Conservation (phyloP, 2,888 invertebrate species). For the Eurois occulta region DNA sequence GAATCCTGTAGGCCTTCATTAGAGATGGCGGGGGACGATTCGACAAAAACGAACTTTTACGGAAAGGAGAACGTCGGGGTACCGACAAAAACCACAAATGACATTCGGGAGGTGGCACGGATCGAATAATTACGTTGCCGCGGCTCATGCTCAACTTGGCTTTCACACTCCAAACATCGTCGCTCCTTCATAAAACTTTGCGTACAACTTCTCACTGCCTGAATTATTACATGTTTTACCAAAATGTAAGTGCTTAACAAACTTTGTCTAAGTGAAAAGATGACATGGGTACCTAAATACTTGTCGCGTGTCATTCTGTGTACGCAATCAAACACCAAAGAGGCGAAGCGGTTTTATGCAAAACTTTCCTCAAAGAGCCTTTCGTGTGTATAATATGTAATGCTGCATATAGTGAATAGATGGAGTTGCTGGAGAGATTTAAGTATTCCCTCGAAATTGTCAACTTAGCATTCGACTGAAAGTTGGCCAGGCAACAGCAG, state of each 20-base stretch:
- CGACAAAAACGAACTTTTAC: constrained; percentile 87
- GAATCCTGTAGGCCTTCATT: constrained; percentile 89
- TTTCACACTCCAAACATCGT: constrained; percentile 80
- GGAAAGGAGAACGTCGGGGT: constrained; percentile 79
- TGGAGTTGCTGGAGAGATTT: constrained; percentile 61
- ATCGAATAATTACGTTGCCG: constrained; percentile 84
- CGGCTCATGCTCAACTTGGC: constrained; percentile 80
- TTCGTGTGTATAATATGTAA: constrained; percentile 31
- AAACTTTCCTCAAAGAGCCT: constrained; percentile 52
- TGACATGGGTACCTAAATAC: constrained; percentile 71
- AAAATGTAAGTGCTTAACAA: constrained; percentile 82
- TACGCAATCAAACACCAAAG: constrained; percentile 49
- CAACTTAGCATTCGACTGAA: constrained; percentile 82
- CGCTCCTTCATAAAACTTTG: constrained; percentile 81
- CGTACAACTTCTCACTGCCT: constrained; percentile 77
- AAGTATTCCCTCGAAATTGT: constrained; percentile 75
- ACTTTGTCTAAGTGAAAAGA: constrained; percentile 76
- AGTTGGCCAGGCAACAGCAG: constrained; percentile 78
- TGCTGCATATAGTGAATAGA: constrained; percentile 43
- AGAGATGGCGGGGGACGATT: constrained; percentile 79
- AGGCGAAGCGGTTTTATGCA: constrained; percentile 44
- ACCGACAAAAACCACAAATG: constrained; percentile 87
- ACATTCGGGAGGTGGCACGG: constrained; percentile 82
- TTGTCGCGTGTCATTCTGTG: constrained; percentile 62
- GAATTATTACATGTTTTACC: constrained; percentile 85